A percentile compares a stretch with the other conserved stretches of the same genome.
Evolutionary conservation across 2,113 vertebrate species (phyloP).

Genomic region (Gymnogyps californianus): DNA sequence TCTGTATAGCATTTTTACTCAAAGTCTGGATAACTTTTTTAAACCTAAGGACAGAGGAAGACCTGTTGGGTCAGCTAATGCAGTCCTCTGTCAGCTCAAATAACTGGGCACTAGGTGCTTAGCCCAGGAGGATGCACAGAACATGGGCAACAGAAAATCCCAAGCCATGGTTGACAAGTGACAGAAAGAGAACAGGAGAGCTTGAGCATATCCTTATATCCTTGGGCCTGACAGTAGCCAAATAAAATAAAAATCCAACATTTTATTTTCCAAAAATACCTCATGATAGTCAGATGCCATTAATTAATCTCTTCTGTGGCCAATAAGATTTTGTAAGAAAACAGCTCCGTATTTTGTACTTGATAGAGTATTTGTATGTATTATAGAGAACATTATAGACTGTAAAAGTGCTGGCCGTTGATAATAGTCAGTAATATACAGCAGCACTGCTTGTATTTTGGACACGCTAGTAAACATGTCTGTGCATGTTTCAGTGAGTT

Average conservation of each 20-base stretch:
- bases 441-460: not conserved
- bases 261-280: not conserved
- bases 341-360: not conserved
- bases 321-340: not conserved
- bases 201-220: not conserved
- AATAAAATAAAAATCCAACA: not conserved
- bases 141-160: not conserved
- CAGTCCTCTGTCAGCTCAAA: not conserved
- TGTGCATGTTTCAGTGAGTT: conserved; percentile 70
- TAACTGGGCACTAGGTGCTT: not conserved
- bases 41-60: not conserved
- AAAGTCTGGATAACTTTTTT: not conserved
- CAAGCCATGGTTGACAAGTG: not conserved
- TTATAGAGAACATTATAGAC: not conserved
- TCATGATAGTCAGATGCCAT: not conserved
- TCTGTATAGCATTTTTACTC: not conserved
- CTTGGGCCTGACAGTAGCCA: not conserved
- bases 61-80: not conserved
- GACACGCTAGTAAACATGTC: not conserved
- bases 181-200: not conserved
- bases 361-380: not conserved
- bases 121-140: not conserved
- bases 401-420: not conserved
- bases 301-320: not conserved
- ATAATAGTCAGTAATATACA: not conserved